Evolutionary conservation across 2,888 invertebrate genomes (phyloP), one percentile per base, ranked within the genome.

Genomic region (Ypsolopha scabrella): DNA sequence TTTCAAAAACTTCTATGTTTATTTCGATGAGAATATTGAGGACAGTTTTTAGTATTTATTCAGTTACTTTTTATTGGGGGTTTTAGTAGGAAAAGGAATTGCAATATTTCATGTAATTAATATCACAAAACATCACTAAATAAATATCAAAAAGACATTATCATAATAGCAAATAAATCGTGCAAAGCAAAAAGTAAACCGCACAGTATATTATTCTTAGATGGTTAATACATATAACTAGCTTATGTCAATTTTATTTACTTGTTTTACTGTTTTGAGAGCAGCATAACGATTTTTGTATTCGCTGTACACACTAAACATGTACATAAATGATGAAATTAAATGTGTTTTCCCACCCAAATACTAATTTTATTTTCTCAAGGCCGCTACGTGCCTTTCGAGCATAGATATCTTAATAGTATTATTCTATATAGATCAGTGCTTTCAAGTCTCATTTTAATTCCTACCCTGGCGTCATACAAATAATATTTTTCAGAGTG

Each of bases 271-370:
- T 46, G 46, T 46, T 35, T 35, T 35, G 4, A 33, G 24, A 24
- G 24, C 24, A 24, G 24, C 24, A 41, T 38, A 7, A 41, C 35
- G 45, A 8, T 10, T 72, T 73, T 74, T 72, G 60, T 70, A 68
- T 62, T 52, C 46, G 74, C 72, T 73, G 63, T 63, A 51, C 67
- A 71, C 70, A 73, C 63, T 57, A 71, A 72, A 66, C 68, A 77
- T 83, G 83, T 83, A 82, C 69, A 79, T 81, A 80, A 68, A 60
- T 72, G 70, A 68, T 67, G 51, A 74, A 82, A 75, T 82, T 82
- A 82, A 80, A 70, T 74, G 72, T 79, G 78, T 79, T 85, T 80
- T 75, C 74, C 74, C 81, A 82, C 80, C 75, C 51, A 52, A 7
- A 33, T 6, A 33, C 6, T 38, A 8, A 11, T 38, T 38, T 48